phyloP scores from a whole-genome alignment of 2,797 vertebrate species.

The Peromyscus nudipes region DNA sequence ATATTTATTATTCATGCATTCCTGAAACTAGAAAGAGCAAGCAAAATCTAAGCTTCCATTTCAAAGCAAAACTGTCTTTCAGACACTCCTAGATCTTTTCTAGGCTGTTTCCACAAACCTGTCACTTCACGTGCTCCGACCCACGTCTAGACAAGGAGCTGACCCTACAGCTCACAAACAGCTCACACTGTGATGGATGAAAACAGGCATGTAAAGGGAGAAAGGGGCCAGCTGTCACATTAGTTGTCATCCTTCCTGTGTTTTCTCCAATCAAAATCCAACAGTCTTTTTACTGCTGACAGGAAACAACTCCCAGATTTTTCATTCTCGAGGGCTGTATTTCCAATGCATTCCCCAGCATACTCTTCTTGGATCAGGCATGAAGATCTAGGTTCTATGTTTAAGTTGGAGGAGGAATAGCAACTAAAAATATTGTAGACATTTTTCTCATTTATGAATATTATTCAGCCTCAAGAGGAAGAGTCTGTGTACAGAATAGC shows the following conservation, averaged over 20 bases:
- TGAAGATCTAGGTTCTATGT: slow-evolving; percentile 44
- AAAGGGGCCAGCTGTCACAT: background rate
- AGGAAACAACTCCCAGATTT: slow-evolving; percentile 19
- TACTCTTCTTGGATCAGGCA: background rate
- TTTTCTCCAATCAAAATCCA: slow-evolving; percentile 44
- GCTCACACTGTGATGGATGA: background rate
- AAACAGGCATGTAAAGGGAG: background rate
- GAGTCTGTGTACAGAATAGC: background rate
- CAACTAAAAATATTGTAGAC: slow-evolving; percentile 32
- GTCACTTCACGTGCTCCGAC: background rate
- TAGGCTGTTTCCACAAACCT: background rate
- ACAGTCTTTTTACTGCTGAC: background rate
- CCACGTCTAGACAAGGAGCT: slow-evolving; percentile 24
- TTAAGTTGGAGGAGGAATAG: slow-evolving; percentile 31
- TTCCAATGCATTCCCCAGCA: background rate
- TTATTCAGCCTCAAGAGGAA: background rate
- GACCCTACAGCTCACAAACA: background rate
- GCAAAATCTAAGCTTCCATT: slow-evolving; percentile 28
- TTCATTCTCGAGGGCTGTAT: slow-evolving; percentile 15
- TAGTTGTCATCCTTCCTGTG: background rate
- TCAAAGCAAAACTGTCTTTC: slow-evolving; percentile 57
- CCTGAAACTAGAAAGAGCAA: slow-evolving; percentile 60
- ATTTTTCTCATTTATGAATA: background rate
- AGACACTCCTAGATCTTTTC: background rate
- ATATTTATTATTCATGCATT: slow-evolving; percentile 50